These are phyloP conservation scores for Pygocentrus nattereri DNA, from an alignment of 2,797 vertebrate species.

Conservation along the genomic window DNA sequence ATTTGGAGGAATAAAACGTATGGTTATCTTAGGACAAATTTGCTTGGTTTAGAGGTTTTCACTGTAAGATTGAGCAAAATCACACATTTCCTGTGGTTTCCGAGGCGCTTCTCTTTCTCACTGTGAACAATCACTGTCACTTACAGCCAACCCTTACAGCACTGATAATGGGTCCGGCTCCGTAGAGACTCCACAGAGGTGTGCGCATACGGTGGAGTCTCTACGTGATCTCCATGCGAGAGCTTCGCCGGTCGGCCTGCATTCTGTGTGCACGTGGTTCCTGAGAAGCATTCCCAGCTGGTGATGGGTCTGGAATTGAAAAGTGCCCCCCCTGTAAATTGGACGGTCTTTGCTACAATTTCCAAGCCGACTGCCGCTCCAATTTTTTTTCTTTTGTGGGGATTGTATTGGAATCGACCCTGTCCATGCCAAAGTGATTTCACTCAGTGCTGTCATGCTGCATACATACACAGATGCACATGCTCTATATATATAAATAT, in stretches of 20 bases:
- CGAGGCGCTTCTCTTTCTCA: slow-evolving; percentile 54
- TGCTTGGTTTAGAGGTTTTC: slow-evolving; percentile 21
- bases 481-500: too few species aligned
- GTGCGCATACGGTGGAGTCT: slow-evolving; percentile 26
- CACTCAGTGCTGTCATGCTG: neutral
- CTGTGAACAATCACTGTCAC: slow-evolving; percentile 75
- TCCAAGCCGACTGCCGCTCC: slow-evolving; percentile 33
- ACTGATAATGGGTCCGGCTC: slow-evolving; percentile 67
- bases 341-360: slow-evolving; percentile 48
- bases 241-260: slow-evolving; percentile 10
- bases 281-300: slow-evolving; percentile 43
- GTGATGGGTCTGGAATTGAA: slow-evolving; percentile 42
- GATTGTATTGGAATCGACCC: slow-evolving; percentile 48
- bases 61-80: slow-evolving; percentile 64
- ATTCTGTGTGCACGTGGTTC: slow-evolving; percentile 38
- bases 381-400: slow-evolving; percentile 8
- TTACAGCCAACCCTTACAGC: slow-evolving; percentile 71
- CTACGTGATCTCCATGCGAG: slow-evolving; percentile 59
- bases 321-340: slow-evolving; percentile 34
- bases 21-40: slow-evolving; percentile 36
- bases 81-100: slow-evolving; percentile 63
- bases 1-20: slow-evolving; percentile 31
- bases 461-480: slow-evolving; percentile 10
- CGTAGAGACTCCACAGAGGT: slow-evolving; percentile 58
- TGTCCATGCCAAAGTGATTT: slow-evolving; percentile 41